Base-by-base conservation (phyloP, 2,888 invertebrate species). In the Alentia gelatinosa region DNA sequence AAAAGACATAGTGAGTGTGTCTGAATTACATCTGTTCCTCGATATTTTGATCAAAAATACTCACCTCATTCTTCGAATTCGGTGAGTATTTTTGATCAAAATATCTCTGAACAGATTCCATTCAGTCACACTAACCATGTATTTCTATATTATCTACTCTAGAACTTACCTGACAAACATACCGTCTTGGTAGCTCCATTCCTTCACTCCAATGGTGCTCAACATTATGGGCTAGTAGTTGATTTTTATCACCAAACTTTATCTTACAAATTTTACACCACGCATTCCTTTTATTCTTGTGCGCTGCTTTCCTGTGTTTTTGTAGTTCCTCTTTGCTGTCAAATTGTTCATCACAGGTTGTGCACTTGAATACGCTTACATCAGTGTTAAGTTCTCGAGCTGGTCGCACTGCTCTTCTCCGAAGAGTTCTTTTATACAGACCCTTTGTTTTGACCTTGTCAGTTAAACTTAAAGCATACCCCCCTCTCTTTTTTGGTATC, bases 201-300 rank as follows among this genome's bases (percentile, higher is more conserved):
- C 86, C 86, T 50, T 86, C 86, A 26, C 47, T 30, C 26, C 23
- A 86, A 50, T 86, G 86, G 50, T 30, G 1, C 9, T 23, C 47
- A 5, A 47, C 42, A n/a, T 86, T 47, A 33, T 86, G 86, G 26
- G 33, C 86, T 26, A 33, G 12, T 23, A 86, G 47, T 30, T 47
- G 42, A 86, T 86, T 86, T 19, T 42, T 5, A 30, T 42, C 86
- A 47, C 7, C 0, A 47, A 86, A 86, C 47, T 30, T 50, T 15
- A 47, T 30, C 19, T 47, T 40, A 23, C 86, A 86, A 0, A 47
- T 50, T 30, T 86, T 50, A 47, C 86, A 86, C 86, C 86, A 86
- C 9, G 4, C 42, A n/a, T 42, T 23, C n/a, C 30, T 23, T 47
- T 86, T 86, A 47, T 86, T 47, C 86, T 26, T 86, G 47, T 42